These are phyloP conservation scores for Clitarchus hookeri DNA, from an alignment of 2,888 invertebrate species.

Conservation along the genomic window DNA sequence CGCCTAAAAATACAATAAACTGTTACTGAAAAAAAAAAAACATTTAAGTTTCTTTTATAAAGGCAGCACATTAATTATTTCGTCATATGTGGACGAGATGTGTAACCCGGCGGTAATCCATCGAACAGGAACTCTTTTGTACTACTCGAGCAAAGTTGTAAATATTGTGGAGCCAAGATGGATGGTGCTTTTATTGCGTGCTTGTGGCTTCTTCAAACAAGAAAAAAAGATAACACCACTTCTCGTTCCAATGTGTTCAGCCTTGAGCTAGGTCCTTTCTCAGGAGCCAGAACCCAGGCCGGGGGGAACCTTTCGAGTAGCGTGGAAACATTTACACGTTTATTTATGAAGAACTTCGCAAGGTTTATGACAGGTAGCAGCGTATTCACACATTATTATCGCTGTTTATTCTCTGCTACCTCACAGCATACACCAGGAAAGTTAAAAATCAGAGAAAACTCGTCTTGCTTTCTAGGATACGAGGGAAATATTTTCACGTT, in stretches of 20 bases:
- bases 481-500: too few relatives aligned
- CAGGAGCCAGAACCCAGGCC: neutral
- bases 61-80: too few relatives aligned
- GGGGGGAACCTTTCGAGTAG: neutral
- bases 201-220: neutral
- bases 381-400: too few relatives aligned
- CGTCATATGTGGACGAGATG: too few relatives aligned
- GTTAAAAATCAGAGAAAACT: too few relatives aligned
- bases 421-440: too few relatives aligned
- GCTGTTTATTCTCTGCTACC: too few relatives aligned
- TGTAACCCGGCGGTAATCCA: neutral
- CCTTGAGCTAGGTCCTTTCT: conserved; percentile 2
- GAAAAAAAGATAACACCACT: neutral
- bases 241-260: neutral
- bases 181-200: neutral
- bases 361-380: too few relatives aligned
- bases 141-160: neutral
- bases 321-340: neutral
- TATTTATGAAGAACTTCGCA: neutral
- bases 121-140: neutral
- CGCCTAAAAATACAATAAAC: too few relatives aligned
- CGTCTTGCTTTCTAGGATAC: too few relatives aligned
- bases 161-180: neutral
- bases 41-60: too few relatives aligned
- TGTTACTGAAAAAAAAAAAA: too few relatives aligned